Conservation (phyloP, 2,113 vertebrate genomes). For the Gnathonemus echidnorhynchus region DNA sequence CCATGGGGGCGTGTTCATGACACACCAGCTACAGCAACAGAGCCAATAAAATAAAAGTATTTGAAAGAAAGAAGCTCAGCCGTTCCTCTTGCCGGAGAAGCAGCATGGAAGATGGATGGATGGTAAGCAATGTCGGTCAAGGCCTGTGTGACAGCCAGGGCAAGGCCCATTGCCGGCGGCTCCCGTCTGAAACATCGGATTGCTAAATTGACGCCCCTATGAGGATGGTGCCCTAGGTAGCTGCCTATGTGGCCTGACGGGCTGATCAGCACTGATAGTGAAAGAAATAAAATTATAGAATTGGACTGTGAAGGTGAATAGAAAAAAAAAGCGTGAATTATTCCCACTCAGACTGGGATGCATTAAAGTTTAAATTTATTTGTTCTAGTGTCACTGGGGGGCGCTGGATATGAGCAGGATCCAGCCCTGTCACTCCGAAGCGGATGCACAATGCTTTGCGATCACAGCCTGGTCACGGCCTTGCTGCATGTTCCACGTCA, state of each 20-base stretch:
- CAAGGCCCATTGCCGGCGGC: neutral
- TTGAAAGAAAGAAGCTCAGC: neutral
- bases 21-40: neutral
- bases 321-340: neutral
- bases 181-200: neutral
- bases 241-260: neutral
- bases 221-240: neutral
- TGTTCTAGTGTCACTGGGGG: neutral
- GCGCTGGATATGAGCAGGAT: neutral
- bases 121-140: neutral
- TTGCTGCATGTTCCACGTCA: neutral
- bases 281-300: neutral
- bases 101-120: neutral
- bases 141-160: neutral
- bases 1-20: neutral
- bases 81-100: neutral
- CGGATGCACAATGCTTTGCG: neutral
- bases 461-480: neutral
- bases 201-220: neutral
- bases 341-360: neutral
- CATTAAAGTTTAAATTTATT: neutral
- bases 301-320: neutral
- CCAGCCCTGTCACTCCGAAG: neutral
- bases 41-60: neutral
- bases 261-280: neutral